Evolutionary conservation across 2,797 vertebrate species (phyloP), one percentile per base, ranked within the genome.

Genomic region (Molossus molossus): DNA sequence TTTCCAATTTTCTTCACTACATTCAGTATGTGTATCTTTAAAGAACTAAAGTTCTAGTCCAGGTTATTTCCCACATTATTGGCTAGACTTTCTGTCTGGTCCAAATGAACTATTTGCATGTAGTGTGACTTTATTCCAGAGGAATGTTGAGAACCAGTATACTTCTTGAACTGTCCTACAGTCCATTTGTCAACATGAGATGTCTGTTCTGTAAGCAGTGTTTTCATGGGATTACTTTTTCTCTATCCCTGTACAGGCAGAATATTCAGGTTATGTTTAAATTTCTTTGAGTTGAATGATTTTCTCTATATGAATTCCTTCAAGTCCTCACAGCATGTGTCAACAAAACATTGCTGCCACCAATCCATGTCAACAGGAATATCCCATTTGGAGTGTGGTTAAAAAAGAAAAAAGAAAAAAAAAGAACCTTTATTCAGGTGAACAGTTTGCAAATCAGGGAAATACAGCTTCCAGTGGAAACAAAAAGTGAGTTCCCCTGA

Each of bases 291-390:
- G 4, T 20, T 77, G n/a, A 64, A 14, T 60, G 50, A 75, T 62
- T 90, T 88, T 94, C 48, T 88, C 45, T 75, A 20, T 62, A 18
- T 72, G 48, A 70, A 65, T 90, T 60, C 81, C 50, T 77, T 67
- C 81, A 18, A 33, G n/a, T 64, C 48, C 5, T 85, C 29, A 58
- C 48, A 73, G 72, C 23, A 48, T 12, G 17, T 55, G 17, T n/a
- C 29, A n/a, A 18, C 73, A 55, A 55, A 76, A 76, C 8, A 23
- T 76, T 53, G 29, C 75, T 12, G 29, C 75, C 75, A 55, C 18
- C 29, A 33, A n/a, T 55, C 29, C 50, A 21, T 21, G 50, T 17
- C 75, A n/a, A 55, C 73, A 55, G 75, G 29, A 55, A n/a, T 20
- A 18, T 18, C 75, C 29, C 20, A 20, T 55, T 15, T 55, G 29